Base-by-base conservation (phyloP, 2,113 vertebrate genomes). In the Falco punctatus region DNA sequence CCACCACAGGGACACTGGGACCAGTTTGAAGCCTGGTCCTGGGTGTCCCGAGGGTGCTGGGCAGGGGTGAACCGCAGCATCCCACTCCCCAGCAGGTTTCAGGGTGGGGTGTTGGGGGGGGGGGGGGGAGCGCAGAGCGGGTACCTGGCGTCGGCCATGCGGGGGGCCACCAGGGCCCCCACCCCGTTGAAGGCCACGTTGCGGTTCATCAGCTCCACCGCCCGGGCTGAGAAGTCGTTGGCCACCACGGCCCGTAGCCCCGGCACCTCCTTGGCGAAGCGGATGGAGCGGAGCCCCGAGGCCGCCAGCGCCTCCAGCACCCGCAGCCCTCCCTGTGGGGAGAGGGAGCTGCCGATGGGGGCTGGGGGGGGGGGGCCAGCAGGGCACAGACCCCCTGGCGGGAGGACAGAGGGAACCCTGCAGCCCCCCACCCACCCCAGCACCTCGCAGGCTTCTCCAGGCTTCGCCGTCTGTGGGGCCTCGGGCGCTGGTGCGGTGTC, bases 251-350 rank as follows among this genome's bases (percentile, higher is more conserved):
- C 98, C 17, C 33, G 96, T 27, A 99, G 98, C 11, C 99, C 99
- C 1, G 99, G 99, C 15, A 99, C 98, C 94, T 99, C 99, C 11
- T 97, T 97, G 46, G 99, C 99, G 6, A 99, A 99, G 17, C 99
- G 98, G 24, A 99, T 98, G 2, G 99, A 99, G 46, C 99, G 99
- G 6, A 99, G 97, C 8, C 99, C 99, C 0, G 99, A 99, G 9
- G 99, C 99, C 0, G 99, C 98, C 92, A 99, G 96, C 3, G 98
- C 99, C 96, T 99, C 99, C 88, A 99, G 97, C 23, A 99, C 98
- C 9, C 96, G 96, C 11, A 99, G 97, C 8, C 98, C 98, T 6
- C 97, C 98, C 98, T 98, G 81, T 27, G 62, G 51, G 52, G 62
- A 42, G 35, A 66, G 72, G 30, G 64, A 2, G 35, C 32, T 40